Evolutionary conservation across 1,140 invertebrate species (phyloP), one percentile per base, ranked within the genome.

Genomic region (Listronotus bonariensis): DNA sequence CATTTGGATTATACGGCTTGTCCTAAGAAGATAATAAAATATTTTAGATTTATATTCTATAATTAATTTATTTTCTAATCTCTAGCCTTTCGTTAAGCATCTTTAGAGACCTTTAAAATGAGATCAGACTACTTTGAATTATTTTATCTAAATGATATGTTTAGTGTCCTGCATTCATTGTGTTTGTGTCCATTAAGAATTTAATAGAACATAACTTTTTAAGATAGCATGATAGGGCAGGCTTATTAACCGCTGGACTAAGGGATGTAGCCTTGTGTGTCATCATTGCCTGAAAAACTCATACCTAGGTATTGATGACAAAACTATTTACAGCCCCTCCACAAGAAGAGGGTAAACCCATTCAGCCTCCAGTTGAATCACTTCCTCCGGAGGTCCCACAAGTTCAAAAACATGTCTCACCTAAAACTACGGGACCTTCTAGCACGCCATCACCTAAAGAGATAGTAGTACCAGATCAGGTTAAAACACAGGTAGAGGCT

Each of bases 331-430:
- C 55, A 49, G 46, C 46, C 17, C 18, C 20, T 49, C 17, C 46
- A 6, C 14, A 52, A 64, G 45, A 60, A 48, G 31, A 31, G n/a
- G 9, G 45, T 40, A 18, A 43, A 43, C 55, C 40, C 14, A n/a
- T 14, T 43, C 12, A 42, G 36, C 51, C 17, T 43, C 54, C 60
- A 48, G 40, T 58, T 31, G 32, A 45, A 12, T 6, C 40, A 7
- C 14, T 14, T 6, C 63, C 58, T 15, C 70, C 67, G 34, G 68
- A 68, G 40, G 34, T 12, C 11, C 34, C 34, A 36, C 8, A 36
- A 36, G 7, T 10, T 10, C 34, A 36, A 36, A 36, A 9, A 12
- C 34, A 8, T 10, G 34, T 12, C 34, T 36, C 34, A 5, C 20
- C 20, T 26, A 5, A 26, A 26, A 26, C 20, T 26, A 26, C 20